These are phyloP conservation scores for Proteles cristata DNA, from an alignment of 2,113 vertebrate genomes.

Conservation along the genomic window DNA sequence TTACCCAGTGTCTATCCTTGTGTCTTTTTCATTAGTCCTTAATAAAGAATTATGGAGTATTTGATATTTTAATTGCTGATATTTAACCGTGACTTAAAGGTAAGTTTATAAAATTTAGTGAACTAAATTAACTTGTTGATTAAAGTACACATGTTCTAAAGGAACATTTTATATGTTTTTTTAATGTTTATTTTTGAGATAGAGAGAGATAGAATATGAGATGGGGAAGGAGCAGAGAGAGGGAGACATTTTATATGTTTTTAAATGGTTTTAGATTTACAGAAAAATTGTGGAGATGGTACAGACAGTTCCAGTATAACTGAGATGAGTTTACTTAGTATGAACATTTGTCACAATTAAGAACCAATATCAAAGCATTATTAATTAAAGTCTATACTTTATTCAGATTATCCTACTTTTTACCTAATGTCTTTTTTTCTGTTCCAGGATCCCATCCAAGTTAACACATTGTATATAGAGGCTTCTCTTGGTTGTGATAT, in stretches of 20 bases:
- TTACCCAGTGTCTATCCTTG: not conserved
- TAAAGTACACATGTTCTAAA: not conserved
- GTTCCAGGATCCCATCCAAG: not conserved
- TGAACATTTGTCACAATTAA: not conserved
- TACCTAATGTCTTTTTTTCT: not conserved
- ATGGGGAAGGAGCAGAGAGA: too few species aligned
- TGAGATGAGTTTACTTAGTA: not conserved
- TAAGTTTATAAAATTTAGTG: not conserved
- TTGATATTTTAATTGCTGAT: not conserved
- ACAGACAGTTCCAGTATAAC: not conserved
- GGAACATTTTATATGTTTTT: not conserved
- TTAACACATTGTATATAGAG: not conserved
- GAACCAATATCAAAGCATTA: not conserved
- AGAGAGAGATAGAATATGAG: too few species aligned
- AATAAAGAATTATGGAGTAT: not conserved
- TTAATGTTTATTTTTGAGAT: too few species aligned
- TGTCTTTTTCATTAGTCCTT: not conserved
- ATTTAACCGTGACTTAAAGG: not conserved
- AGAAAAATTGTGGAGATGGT: not conserved
- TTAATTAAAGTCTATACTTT: not conserved
- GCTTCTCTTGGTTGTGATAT: fast-evolving
- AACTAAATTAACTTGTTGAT: not conserved
- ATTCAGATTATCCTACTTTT: not conserved
- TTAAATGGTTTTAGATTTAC: not conserved
- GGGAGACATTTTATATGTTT: not conserved